Evolutionary conservation across 1,140 invertebrate species (phyloP), one percentile per base, ranked within the genome.

Genomic region (Drosophila triauraria): DNA sequence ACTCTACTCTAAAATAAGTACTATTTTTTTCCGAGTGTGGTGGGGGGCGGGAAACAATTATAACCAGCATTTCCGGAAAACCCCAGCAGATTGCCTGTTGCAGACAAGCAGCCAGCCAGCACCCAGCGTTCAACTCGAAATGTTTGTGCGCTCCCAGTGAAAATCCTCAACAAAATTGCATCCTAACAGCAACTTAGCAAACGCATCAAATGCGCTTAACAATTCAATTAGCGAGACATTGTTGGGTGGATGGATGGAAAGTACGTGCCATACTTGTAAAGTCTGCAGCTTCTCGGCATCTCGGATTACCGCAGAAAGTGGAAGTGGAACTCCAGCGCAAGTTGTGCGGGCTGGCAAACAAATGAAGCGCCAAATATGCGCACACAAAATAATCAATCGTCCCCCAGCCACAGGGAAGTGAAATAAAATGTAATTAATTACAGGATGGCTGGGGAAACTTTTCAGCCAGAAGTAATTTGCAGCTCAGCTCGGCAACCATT

Each of bases 371-470:
- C 69, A 83, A 83, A 82, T 58, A 82, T 71, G 60, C 62, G 62
- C 43, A 61, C 61, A 53, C 60, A 32, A 75, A 87, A 67, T 74
- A 83, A 74, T 88, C 84, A 88, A 84, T 87, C 71, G 84, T 27
- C 57, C 13, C 17, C 13, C 40, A 17, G 57, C 57, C 57, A 71
- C 61, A 30, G 43, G 35, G 27, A 88, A 80, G 80, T 80, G 53
- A 64, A 80, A 82, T 65, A 77, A 88, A 86, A 87, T 77, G 77
- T 77, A 83, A 87, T 83, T 88, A 83, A 87, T 88, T 87, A 88
- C 53, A 35, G 53, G 38, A 27, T 27, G 40, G 38, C 71, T 72
- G 58, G 50, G 23, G 2, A 53, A 78, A 78, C 65, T 70, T 78
- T 70, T 27, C 42, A 77, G 74, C 20, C 35, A 74, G 47, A 32